These are phyloP conservation scores for Notocelia uddmanniana DNA, from an alignment of 2,888 invertebrate genomes.

Conservation along the genomic window DNA sequence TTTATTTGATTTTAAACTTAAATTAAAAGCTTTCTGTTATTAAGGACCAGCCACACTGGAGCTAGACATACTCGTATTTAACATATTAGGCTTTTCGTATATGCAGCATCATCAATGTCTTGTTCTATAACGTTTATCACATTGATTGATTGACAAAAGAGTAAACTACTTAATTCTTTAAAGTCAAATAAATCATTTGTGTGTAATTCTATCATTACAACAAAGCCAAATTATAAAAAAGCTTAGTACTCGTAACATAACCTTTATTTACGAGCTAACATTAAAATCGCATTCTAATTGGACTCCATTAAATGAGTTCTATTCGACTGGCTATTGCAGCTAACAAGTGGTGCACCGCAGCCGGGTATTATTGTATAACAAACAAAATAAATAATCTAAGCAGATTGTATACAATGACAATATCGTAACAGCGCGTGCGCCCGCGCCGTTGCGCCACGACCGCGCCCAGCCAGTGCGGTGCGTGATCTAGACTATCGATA, in stretches of 20 bases:
- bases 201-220: not conserved
- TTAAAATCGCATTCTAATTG: constrained; percentile 22
- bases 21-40: not conserved
- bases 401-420: constrained; percentile 55
- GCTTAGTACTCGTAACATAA: constrained; percentile 3
- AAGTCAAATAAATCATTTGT: not conserved
- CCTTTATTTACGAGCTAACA: constrained; percentile 5
- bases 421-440: constrained; percentile 71
- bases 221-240: constrained; percentile 1
- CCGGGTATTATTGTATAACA: constrained; percentile 45
- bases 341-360: constrained; percentile 41
- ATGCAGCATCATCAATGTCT: not conserved
- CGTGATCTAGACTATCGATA: constrained; percentile 64
- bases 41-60: too few species aligned
- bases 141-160: not conserved
- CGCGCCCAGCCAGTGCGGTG: constrained; percentile 75
- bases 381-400: constrained; percentile 48
- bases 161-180: not conserved
- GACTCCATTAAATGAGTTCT: constrained; percentile 30
- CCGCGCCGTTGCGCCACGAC: constrained; percentile 68
- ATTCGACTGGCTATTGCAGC: constrained; percentile 33
- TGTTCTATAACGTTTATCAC: not conserved
- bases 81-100: too few species aligned
- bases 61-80: too few species aligned
- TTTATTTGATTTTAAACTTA: not conserved